Percentiles rank a stretch among this genome's conserved stretches.
phyloP scores from a whole-genome alignment of 2,113 vertebrate genomes.

The Amazona vittata region DNA sequence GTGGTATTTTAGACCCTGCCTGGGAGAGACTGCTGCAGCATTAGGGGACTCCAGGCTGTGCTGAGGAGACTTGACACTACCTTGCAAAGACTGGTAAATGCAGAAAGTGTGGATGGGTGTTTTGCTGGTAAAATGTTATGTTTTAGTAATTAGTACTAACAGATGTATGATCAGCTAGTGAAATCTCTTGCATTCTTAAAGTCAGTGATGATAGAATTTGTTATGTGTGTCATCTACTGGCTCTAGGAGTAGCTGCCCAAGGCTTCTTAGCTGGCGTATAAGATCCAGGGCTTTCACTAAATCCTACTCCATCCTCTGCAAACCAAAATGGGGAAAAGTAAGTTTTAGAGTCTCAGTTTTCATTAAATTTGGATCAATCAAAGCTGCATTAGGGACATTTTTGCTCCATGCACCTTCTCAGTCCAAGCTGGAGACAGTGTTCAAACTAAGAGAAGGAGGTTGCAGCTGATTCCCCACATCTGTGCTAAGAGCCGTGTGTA shows the following conservation, averaged over 20 bases:
- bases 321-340: not conserved
- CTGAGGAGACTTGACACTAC: not conserved
- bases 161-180: constrained; percentile 2
- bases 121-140: not conserved
- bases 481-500: not conserved
- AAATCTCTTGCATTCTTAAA: constrained; percentile 28
- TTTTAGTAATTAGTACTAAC: not conserved
- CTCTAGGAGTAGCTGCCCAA: not conserved
- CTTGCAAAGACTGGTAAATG: not conserved
- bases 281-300: not conserved
- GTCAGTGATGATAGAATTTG: not conserved
- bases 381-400: not conserved
- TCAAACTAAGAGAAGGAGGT: not conserved
- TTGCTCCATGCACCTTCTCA: not conserved
- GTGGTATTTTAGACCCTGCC: not conserved
- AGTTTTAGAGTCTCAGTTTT: not conserved
- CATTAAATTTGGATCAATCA: not conserved
- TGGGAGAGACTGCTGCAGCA: not conserved
- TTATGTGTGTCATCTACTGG: not conserved
- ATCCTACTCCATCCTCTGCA: not conserved
- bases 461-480: not conserved
- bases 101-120: not conserved
- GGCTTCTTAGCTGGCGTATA: not conserved
- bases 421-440: not conserved
- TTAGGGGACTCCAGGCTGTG: not conserved